Base-by-base conservation (phyloP, 2,113 vertebrate species). In the Hippoglossus stenolepis region DNA sequence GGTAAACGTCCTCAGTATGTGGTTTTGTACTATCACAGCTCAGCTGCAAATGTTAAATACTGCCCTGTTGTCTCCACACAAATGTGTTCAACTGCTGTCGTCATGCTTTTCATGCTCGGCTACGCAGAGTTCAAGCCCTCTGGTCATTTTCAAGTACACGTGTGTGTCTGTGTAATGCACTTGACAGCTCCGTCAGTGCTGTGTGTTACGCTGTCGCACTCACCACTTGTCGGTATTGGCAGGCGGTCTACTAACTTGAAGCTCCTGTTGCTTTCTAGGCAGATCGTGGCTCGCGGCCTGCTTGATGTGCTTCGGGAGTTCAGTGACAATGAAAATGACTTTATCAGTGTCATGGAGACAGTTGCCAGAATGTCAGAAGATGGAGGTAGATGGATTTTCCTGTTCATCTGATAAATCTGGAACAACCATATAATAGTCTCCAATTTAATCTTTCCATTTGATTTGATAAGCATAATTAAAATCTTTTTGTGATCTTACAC, bases 281-380 rank as follows among this genome's bases (percentile, higher is more conserved):
- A 96, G 79, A 95, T 97, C 54, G 97, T 97, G 88, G 96, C 97
- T 73, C 94, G 96, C 62, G 96, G 97, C 62, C 94, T 97, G 45
- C 91, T 96, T 65, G 96, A 96, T 59, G 89, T 96, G 82, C 95
- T 98, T 79, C 91, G 95, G 88, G 96, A 97, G 87, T 96, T 97
- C 90, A 96, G 96, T 82, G 94, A 91, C 79, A 95, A 95, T 80
- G 96, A 97, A 79, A 96, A 97, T 81, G 96, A 96, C 84, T 96
- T 97, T 79, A 88, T 96, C 84, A 96, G 93, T 67, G 96, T 96
- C 65, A 96, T 97, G 95, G 96, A 96, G 85, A 95, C 96, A 24
- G 89, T 96, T 69, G 94, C 95, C 87, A 93, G 96, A 77, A 94
- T 97, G 88, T 97, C 96, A 62, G 97, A 97, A 93, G 97, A 97